Conservation (phyloP, 1,140 invertebrate genomes). For the Drosophila triauraria region DNA sequence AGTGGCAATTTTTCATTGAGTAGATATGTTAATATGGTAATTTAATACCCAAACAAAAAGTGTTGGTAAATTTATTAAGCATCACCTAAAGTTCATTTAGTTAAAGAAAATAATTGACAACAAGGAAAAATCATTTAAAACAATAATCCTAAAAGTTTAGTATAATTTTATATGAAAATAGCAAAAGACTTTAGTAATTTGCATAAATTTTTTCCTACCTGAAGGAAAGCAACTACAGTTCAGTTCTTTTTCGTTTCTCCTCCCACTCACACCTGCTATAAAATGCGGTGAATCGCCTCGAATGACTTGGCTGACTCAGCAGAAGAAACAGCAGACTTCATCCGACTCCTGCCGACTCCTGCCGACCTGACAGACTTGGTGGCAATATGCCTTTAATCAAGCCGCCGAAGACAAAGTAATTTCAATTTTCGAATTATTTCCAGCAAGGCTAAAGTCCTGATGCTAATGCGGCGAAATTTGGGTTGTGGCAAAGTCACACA, state of each 20-base stretch:
- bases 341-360: conserved; percentile 6
- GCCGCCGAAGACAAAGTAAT: conserved; percentile 69
- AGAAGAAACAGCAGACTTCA: conserved; percentile 13
- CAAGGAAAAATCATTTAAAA: no score
- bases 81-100: no score
- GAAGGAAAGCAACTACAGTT: conserved; percentile 4
- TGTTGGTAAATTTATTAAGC: no score
- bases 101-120: no score
- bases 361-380: conserved; percentile 81
- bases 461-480: conserved; percentile 33
- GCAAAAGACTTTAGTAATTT: no score
- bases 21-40: no score
- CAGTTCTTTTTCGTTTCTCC: neutral
- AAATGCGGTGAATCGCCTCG: neutral
- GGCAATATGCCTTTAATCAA: conserved; percentile 95
- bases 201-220: neutral
- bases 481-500: conserved; percentile 4
- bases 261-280: neutral
- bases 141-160: no score
- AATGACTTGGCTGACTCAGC: conserved; percentile 28
- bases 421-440: conserved; percentile 81
- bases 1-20: no score
- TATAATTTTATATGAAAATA: no score
- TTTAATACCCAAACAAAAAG: no score
- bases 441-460: conserved; percentile 48